Evolutionary conservation across 2,888 invertebrate genomes (phyloP), one percentile per base, ranked within the genome.

Genomic region (Rugalucina vietnamica): DNA sequence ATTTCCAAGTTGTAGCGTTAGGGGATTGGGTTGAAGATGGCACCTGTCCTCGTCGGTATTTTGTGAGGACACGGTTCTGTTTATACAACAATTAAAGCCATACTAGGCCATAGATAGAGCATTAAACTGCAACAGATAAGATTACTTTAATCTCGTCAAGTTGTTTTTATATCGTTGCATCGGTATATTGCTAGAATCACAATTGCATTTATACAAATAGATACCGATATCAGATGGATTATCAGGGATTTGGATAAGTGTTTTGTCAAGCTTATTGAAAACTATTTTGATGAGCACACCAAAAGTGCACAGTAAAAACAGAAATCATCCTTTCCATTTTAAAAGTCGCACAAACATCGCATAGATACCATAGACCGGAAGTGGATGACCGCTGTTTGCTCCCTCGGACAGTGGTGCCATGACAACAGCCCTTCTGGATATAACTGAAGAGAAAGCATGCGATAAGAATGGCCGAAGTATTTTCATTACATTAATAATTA

Each of bases 121-220:
- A n/a, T 65, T 65, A 65, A 65, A 29, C 34, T 34, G 65, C 2
- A 1, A 32, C 65, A 34, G 65, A 65, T 65, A 65, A 65, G 65
- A 65, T 65, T 65, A 65, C 18, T 14, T 5, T 65, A 65, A 65
- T 65, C 65, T 32, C 65, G 65, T 65, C 65, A 65, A 65, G 65
- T 65, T 34, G 60, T 65, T 65, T 5, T 65, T 10, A 65, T 4
- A 65, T 34, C 34, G 32, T 18, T 14, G 65, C 10, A 65, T 65
- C 65, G 34, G 29, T 14, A n/a, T 65, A 65, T 65, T 65, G 65
- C 65, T 65, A 65, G 65, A 65, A 65, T 65, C 65, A 65, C 65
- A 65, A 65, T n/a, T n/a, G 65, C 65, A 24, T 29, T 65, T n/a
- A n/a, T n/a, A 34, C 34, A 32, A 24, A 65, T 18, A 65, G 65